These are phyloP conservation scores for Sminthopsis crassicaudata DNA, from an alignment of 2,113 vertebrate genomes.

Conservation along the genomic window DNA sequence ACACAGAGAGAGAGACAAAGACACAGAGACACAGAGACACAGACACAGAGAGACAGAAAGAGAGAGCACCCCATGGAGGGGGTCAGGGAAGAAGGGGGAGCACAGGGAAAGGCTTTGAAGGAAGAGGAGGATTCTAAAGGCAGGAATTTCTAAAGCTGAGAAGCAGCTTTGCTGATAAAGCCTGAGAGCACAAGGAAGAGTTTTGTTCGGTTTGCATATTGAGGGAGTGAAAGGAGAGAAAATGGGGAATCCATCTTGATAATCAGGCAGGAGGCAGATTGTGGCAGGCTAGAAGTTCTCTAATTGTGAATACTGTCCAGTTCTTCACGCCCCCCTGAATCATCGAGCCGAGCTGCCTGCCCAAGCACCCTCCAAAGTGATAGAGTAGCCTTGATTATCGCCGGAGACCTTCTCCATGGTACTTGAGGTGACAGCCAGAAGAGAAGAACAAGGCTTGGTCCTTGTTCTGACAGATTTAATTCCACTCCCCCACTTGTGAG, in stretches of 20 bases:
- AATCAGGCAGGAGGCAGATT: not conserved
- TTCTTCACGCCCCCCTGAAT: not conserved
- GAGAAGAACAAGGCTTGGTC: not conserved
- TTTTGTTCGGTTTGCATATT: not conserved
- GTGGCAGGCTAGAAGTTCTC: not conserved
- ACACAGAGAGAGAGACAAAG: too few relatives aligned
- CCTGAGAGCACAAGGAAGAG: not conserved
- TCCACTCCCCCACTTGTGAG: not conserved
- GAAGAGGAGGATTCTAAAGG: not conserved
- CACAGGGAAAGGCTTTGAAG: not conserved
- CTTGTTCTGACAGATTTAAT: not conserved
- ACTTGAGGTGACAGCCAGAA: not conserved
- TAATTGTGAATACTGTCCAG: not conserved
- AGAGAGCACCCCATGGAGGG: too few relatives aligned
- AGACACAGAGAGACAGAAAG: too few relatives aligned
- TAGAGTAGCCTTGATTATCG: not conserved
- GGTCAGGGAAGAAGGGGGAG: too few relatives aligned
- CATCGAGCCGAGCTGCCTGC: not conserved
- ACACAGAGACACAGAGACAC: too few relatives aligned
- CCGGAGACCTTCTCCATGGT: not conserved
- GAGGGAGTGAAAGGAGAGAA: not conserved
- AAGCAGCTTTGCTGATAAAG: not conserved
- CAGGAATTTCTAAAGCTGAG: too few relatives aligned
- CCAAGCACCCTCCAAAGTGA: not conserved
- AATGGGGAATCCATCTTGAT: not conserved